Base-by-base conservation (phyloP, 2,797 vertebrate genomes). In the Crocodylus rhombifer region DNA sequence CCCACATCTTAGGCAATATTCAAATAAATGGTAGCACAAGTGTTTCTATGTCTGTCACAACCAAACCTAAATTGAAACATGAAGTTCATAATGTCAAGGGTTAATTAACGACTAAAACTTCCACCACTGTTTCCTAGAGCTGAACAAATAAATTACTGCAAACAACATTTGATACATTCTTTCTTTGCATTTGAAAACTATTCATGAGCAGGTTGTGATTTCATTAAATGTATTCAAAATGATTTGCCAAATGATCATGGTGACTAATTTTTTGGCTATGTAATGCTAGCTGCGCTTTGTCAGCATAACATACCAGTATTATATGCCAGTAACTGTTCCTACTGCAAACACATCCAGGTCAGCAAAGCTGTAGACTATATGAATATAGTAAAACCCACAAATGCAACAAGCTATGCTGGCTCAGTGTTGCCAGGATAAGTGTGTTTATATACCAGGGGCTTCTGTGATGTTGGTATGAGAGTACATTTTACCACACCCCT, bases 11-110 rank as follows among this genome's bases (percentile, higher is more conserved):
- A 95, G 92, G 80, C 84, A 94, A 76, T 30, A 87, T 84, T 92
- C 51, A 95, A 93, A 94, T 82, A 63, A 88, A 77, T 7, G 15
- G 9, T 88, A 93, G 80, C 28, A 85, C 56, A 92, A 94, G 81
- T 0, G 0, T 87, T 94, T 93, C 84, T 93, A 82, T 83, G 94
- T 91, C 84, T 94, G 61, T 79, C 95, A 67, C 85, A 94, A 88
- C 42, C 26, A 79, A 92, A 86, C 28, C 82, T 84, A 96, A 96
- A 87, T 88, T 33, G 82, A 96, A 95, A 89, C 87, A 88, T 94
- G 79, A 82, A 94, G 89, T 80, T 96, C 23, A 79, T 89, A 90
- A 86, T 93, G 92, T 89, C 79, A 96, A 91, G 77, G 82, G 77
- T 94, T 95, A 96, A 96, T 64, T 58, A 60, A 5, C 75, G 7